A percentile compares a stretch with the other conserved stretches of the same genome.
phyloP scores from a whole-genome alignment of 2,888 invertebrate species.

The Lepidocyrtoides sp. region DNA sequence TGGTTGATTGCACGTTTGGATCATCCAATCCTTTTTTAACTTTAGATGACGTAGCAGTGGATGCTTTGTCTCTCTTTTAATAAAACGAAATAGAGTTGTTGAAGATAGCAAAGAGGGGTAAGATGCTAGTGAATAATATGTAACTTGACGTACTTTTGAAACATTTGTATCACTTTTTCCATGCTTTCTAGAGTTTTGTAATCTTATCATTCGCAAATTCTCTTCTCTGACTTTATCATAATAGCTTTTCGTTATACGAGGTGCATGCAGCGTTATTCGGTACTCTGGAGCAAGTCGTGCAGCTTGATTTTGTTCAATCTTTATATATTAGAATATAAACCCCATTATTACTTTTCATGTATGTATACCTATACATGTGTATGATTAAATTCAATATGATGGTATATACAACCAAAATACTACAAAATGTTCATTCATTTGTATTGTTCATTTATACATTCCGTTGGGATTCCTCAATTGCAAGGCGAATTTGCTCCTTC shows the following conservation, averaged over 20 bases:
- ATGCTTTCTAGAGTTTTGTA: not conserved
- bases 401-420: too few species aligned
- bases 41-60: too few species aligned
- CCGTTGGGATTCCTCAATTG: constrained; percentile 34
- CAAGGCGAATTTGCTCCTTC: constrained; percentile 61
- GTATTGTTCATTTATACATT: constrained; percentile 20
- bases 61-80: too few species aligned
- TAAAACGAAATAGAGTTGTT: too few species aligned
- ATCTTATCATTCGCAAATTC: not conserved
- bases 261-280: not conserved
- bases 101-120: too few species aligned
- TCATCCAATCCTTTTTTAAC: not conserved
- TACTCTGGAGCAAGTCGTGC: not conserved
- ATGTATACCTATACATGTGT: not conserved
- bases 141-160: not conserved
- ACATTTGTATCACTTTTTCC: not conserved
- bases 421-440: not conserved
- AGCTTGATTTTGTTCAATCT: constrained; percentile 8
- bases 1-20: not conserved
- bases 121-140: not conserved
- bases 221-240: constrained; percentile 35
- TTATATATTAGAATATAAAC: not conserved
- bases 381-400: too few species aligned
- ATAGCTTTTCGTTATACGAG: constrained; percentile 46
- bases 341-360: not conserved